Percentiles rank a stretch among this genome's conserved stretches.
These are phyloP conservation scores for Esox niger DNA, from an alignment of 2,113 vertebrate genomes.

Conservation along the genomic window DNA sequence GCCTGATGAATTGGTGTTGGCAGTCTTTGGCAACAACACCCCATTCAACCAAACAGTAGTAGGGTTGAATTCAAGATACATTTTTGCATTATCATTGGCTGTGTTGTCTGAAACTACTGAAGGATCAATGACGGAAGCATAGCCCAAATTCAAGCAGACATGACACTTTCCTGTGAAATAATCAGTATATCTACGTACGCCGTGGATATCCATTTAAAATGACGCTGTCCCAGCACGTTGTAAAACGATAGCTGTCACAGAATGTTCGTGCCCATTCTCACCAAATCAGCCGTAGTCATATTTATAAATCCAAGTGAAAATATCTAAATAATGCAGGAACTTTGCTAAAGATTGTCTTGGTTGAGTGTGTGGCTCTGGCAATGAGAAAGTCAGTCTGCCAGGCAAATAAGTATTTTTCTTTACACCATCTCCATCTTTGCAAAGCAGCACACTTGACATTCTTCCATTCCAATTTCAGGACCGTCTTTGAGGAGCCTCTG, in stretches of 20 bases:
- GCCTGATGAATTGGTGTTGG: too few relatives aligned
- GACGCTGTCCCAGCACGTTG: not conserved
- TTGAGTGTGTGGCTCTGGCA: conserved; percentile 33
- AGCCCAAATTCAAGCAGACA: conserved; percentile 35
- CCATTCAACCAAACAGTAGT: not conserved
- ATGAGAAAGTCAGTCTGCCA: conserved; percentile 40
- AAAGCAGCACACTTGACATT: conserved; percentile 55
- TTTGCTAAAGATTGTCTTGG: conserved; percentile 44
- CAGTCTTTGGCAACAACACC: not conserved
- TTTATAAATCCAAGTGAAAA: conserved; percentile 46
- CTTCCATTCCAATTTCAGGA: conserved; percentile 44
- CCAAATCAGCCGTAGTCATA: conserved; percentile 38
- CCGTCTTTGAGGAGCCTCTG: conserved; percentile 36
- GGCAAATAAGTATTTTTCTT: conserved; percentile 40
- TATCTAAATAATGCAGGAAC: conserved; percentile 63
- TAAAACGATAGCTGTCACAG: conserved; percentile 41
- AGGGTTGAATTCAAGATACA: conserved; percentile 26
- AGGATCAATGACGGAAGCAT: conserved; percentile 52
- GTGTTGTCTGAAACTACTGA: conserved; percentile 52
- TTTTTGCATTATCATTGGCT: conserved; percentile 45
- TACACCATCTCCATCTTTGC: conserved; percentile 28
- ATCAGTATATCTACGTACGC: conserved; percentile 52
- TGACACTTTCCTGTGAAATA: conserved; percentile 21
- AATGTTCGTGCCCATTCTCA: conserved; percentile 38
- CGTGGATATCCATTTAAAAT: conserved; percentile 22